Evolutionary conservation across 2,113 vertebrate genomes (phyloP), one percentile per base, ranked within the genome.

Genomic region (Gasterosteus nipponicus): DNA sequence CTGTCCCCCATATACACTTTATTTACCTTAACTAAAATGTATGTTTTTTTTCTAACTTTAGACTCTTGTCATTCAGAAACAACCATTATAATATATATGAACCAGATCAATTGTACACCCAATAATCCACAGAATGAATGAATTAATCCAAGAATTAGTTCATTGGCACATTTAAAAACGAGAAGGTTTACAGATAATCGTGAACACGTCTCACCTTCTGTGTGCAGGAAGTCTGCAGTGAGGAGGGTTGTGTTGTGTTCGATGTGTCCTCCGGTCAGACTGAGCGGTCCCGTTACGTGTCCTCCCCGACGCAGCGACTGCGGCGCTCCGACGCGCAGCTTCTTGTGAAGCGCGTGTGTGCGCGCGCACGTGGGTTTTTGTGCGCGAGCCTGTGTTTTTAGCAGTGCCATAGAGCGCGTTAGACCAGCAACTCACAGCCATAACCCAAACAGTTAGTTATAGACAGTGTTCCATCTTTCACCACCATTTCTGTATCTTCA

Each of bases 291-390:
- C 47, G 79, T 83, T 80, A 79, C 80, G 79, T 68, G 76, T 84
- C 78, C 66, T 77, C 44, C 16, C 53, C 91, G 89, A 93, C 88
- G 88, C 73, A 84, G 67, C 42, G 65, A 75, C 82, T 83, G 86
- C 85, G 49, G 81, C 63, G 67, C 57, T 49, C 60, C 31, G 47
- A 42, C 56, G 49, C 66, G 47, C 57, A 5, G 70, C 18, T 53
- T 59, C 75, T 56, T 19, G 16, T 11, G 15, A 12, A 26, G 38
- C 2, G 67, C 56, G 67, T 35, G 53, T 42, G 18, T 18, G 29
- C 49, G 10, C 26, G 53, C 26, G 41, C 11, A 12, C 11, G 41
- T 42, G 41, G 3, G 8, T 0, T 9, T 11, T 19, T 11, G 33
- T 41, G 62, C 19, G 59, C 3, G 26, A 46, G 59, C 0, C 11